These are phyloP conservation scores for Antidorcas marsupialis DNA, from an alignment of 2,113 vertebrate genomes.

Conservation along the genomic window DNA sequence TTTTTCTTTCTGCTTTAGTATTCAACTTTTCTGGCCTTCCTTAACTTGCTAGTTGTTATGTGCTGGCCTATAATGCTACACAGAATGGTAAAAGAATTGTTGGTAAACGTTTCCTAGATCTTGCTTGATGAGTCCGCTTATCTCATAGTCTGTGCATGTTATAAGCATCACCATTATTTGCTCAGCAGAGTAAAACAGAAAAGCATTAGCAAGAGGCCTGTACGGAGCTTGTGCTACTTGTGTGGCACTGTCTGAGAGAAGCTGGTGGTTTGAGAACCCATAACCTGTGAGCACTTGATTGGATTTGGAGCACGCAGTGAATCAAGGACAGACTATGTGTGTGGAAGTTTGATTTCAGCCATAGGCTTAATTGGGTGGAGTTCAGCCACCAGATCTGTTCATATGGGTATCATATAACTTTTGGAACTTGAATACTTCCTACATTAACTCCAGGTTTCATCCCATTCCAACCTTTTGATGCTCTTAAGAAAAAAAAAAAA, in stretches of 20 bases:
- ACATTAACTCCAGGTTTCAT: conserved; percentile 21
- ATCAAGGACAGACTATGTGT: not conserved
- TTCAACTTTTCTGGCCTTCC: not conserved
- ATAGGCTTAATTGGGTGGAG: not conserved
- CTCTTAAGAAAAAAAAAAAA: not conserved
- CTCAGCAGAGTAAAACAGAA: not conserved
- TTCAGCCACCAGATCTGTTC: conserved; percentile 5
- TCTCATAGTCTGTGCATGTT: not conserved
- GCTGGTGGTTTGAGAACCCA: not conserved
- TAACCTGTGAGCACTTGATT: not conserved
- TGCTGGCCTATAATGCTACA: not conserved
- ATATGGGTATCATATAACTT: not conserved
- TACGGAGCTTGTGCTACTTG: not conserved
- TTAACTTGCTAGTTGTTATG: not conserved
- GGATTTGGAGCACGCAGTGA: not conserved
- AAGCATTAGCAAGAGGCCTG: not conserved
- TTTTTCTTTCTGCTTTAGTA: not conserved
- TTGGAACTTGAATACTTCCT: conserved; percentile 36
- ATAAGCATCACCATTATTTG: not conserved
- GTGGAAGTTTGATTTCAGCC: not conserved
- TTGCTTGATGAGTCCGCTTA: not conserved
- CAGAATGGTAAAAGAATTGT: not conserved
- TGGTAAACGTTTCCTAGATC: not conserved
- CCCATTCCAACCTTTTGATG: not conserved
- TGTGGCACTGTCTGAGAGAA: not conserved